A percentile compares a stretch with the other conserved stretches of the same genome.
Conservation (phyloP, 2,113 vertebrate genomes). For the Upupa epops region DNA sequence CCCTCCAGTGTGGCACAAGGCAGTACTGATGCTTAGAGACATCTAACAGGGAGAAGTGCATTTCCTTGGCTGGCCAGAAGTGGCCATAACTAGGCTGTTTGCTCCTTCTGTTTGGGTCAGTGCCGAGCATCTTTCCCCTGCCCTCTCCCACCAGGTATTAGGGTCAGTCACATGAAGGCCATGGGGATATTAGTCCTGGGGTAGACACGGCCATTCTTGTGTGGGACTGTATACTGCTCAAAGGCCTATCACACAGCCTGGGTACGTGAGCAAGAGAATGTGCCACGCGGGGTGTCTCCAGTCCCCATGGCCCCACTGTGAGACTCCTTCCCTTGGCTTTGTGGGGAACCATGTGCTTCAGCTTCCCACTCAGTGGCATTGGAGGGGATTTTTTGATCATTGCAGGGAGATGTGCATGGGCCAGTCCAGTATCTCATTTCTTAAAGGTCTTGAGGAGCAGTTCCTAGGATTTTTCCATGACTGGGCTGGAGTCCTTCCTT, state of each 20-base stretch:
- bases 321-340: not conserved
- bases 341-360: rapidly evolving
- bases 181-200: not conserved
- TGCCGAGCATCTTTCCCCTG: not conserved
- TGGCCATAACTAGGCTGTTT: not conserved
- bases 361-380: not conserved
- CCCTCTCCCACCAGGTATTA: rapidly evolving
- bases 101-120: rapidly evolving
- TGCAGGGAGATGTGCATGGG: rapidly evolving
- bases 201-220: no score
- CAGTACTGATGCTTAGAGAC: not conserved
- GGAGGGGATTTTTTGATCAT: rapidly evolving
- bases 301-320: rapidly evolving
- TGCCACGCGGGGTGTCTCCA: rapidly evolving
- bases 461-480: not conserved
- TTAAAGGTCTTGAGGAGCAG: rapidly evolving
- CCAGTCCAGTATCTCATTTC: rapidly evolving
- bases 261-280: rapidly evolving
- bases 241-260: not conserved
- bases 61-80: not conserved
- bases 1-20: not conserved
- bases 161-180: not conserved
- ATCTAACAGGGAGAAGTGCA: not conserved
- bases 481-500: rapidly evolving
- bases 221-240: not conserved